Percentiles rank a stretch among this genome's conserved stretches.
Evolutionary conservation across 1,140 invertebrate species (phyloP).

Genomic region (Zaprionus africanus): DNA sequence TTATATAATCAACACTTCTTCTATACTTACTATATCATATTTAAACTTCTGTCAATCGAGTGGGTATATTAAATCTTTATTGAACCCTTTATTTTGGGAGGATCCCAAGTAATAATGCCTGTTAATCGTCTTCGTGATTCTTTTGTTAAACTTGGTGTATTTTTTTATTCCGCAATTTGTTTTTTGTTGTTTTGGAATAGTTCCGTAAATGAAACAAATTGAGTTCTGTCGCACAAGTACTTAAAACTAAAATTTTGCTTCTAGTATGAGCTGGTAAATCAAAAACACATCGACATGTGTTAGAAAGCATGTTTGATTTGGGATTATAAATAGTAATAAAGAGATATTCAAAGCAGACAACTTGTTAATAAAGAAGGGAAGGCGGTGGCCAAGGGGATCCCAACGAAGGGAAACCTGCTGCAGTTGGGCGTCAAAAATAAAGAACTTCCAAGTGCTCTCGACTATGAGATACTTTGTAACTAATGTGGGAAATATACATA

Average conservation of each 20-base stretch:
- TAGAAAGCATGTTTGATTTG: not conserved
- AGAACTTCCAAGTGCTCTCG: constrained; percentile 15
- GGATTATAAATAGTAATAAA: not conserved
- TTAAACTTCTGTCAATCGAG: not conserved
- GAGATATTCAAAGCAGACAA: not conserved
- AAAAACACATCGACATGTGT: constrained; percentile 12
- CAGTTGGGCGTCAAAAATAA: constrained; percentile 21
- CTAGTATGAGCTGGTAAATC: constrained; percentile 20
- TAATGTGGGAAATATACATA: not conserved
- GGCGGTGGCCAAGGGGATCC: no score
- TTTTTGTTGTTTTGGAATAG: constrained; percentile 3
- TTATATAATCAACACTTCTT: no score
- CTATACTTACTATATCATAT: not conserved
- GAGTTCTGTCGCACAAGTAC: constrained; percentile 5
- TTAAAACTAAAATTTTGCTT: constrained; percentile 41
- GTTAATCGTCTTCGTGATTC: not conserved
- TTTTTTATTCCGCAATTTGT: not conserved
- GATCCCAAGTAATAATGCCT: not conserved
- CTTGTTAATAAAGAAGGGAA: not conserved
- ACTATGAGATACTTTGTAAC: constrained; percentile 30
- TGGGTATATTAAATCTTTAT: not conserved
- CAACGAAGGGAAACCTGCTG: not conserved
- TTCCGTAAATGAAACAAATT: constrained; percentile 19
- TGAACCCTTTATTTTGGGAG: no score
- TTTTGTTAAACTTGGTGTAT: not conserved